Evolutionary conservation across 2,113 vertebrate species (phyloP).

Genomic region (Heliornis fulica): DNA sequence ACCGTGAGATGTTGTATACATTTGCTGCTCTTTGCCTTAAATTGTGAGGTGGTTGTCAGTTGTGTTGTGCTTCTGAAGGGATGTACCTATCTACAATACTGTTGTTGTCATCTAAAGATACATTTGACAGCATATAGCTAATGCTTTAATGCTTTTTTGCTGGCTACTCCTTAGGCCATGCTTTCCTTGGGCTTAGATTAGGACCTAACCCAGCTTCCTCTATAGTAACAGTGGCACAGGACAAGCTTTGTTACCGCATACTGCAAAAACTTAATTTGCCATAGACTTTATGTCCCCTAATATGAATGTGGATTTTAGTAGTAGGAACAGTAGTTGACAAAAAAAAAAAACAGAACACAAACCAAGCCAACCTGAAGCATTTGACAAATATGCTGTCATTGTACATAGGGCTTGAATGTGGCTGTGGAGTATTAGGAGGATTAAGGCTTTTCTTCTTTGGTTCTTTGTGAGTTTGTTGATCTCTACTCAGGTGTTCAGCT

Average conservation of each 20-base stretch:
- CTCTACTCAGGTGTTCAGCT: background rate
- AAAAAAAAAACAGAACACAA: too few relatives aligned
- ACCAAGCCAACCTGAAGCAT: too few relatives aligned
- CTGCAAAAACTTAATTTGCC: background rate
- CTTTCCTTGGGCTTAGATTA: background rate
- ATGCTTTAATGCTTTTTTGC: background rate
- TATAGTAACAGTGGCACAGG: background rate
- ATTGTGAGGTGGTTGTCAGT: background rate
- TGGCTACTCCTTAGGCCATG: background rate
- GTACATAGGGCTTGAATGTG: background rate
- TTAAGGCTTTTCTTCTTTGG: background rate
- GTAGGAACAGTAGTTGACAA: background rate
- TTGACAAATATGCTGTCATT: background rate
- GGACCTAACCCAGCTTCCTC: background rate
- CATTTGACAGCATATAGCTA: background rate
- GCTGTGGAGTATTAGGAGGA: background rate
- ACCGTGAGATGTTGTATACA: background rate
- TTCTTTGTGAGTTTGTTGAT: background rate
- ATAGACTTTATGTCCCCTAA: background rate
- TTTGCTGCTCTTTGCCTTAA: background rate
- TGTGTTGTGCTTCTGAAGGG: background rate
- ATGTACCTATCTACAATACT: background rate
- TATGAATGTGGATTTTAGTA: background rate
- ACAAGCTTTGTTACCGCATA: background rate
- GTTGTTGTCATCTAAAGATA: background rate